Evolutionary conservation across 2,797 vertebrate genomes (phyloP), one percentile per base, ranked within the genome.

Genomic region (Lateolabrax maculatus): DNA sequence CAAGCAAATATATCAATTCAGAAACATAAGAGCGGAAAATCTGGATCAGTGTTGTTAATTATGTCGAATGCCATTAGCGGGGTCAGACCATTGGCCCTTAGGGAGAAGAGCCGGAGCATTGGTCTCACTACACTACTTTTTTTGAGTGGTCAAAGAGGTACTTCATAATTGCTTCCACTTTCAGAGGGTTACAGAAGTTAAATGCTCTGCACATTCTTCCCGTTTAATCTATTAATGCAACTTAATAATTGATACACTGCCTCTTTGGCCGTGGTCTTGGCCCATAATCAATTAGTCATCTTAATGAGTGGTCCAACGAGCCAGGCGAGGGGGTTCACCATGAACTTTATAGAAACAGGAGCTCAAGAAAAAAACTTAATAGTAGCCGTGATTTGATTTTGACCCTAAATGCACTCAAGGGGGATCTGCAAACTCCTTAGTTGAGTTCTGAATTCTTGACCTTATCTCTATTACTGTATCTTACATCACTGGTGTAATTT

Each of bases 241-340:
- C 78, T 94, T 92, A 93, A 95, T 95, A 93, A 95, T 95, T 94
- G 84, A 95, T 94, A 92, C 77, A 55, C 76, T 76, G 79, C 74
- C 81, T 87, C 90, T 84, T 84, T 79, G 91, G 80, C 91, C 58
- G n/a, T 34, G 56, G 79, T 83, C 88, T 82, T 72, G 86, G 85
- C 89, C 77, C 70, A 66, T 85, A 83, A 94, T 94, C 91, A 94
- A 92, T 94, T 90, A 91, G 85, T 91, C 82, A 86, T 89, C 86
- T 87, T 92, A 92, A 92, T 89, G 85, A 92, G 83, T 37, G 52
- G 89, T 80, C 66, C 61, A 68, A 85, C 48, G 72, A 85, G 86
- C 75, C 69, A 84, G 83, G 77, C 44, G 27, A 72, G 60, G 21
- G 27, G 66, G 69, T 79, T 77, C 72, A 76, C 46, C 7, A 0